Evolutionary conservation across 2,113 vertebrate species (phyloP).

Genomic region (Opisthocomus hoazin): DNA sequence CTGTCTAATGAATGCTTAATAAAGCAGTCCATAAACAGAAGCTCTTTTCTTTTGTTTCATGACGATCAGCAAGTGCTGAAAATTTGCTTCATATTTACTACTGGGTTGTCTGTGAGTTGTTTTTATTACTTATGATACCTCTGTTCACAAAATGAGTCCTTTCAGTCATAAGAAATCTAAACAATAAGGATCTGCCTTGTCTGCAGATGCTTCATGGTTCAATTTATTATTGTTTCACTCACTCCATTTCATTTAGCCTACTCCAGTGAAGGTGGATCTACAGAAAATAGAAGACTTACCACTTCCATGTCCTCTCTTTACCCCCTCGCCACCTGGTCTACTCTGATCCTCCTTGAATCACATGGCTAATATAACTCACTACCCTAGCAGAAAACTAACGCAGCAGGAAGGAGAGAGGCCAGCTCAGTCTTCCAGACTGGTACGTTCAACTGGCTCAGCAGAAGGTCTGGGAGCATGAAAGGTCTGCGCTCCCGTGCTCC

Average conservation of each 20-base stretch:
- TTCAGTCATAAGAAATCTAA: neutral
- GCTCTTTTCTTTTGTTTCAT: neutral
- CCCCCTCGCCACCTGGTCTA: neutral
- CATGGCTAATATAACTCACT: neutral
- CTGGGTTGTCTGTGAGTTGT: neutral
- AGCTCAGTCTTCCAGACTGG: neutral
- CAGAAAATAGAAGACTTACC: neutral
- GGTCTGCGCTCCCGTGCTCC: neutral
- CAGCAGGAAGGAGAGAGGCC: neutral
- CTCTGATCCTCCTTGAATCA: neutral
- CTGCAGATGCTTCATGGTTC: neutral
- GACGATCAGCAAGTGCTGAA: neutral
- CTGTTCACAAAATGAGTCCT: neutral
- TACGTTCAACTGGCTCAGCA: neutral
- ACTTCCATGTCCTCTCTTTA: neutral
- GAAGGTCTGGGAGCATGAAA: neutral
- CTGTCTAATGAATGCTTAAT: neutral
- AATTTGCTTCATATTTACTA: too few relatives aligned
- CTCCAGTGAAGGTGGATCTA: accelerated
- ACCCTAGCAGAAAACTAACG: neutral
- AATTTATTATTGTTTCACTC: neutral
- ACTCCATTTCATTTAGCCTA: neutral
- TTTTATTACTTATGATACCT: neutral
- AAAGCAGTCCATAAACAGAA: neutral
- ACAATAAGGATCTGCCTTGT: neutral